Conservation (phyloP, 35 echinoderm and acorn worm species). For the Heliocidaris tuberculata region DNA sequence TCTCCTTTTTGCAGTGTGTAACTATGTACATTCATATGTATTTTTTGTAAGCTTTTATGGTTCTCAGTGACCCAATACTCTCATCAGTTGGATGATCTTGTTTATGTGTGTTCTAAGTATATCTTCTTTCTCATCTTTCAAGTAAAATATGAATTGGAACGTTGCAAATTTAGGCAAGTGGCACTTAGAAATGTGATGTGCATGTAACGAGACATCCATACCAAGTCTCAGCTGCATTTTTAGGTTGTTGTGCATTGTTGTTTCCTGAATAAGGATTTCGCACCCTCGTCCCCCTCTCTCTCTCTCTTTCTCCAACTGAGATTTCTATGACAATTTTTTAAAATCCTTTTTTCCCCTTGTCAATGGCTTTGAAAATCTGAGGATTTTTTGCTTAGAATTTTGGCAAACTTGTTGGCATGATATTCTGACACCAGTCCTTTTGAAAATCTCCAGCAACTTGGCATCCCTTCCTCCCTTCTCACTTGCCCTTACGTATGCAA, state of each 20-base stretch:
- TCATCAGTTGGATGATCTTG: background rate
- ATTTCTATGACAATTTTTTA: too few species aligned
- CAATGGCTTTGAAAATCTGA: too few species aligned
- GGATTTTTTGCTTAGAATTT: too few species aligned
- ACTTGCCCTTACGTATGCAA: too few species aligned
- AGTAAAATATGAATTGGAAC: background rate
- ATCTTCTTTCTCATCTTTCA: background rate
- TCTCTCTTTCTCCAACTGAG: too few species aligned
- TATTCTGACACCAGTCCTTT: too few species aligned
- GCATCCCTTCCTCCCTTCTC: too few species aligned
- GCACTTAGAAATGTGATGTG: background rate
- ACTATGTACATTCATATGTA: slow-evolving; percentile 19
- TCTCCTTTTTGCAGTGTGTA: background rate
- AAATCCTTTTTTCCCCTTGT: too few species aligned
- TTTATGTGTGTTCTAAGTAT: background rate
- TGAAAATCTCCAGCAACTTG: too few species aligned
- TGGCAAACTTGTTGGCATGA: too few species aligned
- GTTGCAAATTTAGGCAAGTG: background rate
- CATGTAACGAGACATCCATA: background rate
- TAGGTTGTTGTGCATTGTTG: background rate
- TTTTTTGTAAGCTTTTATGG: background rate
- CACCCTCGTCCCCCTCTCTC: too few species aligned
- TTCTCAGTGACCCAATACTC: background rate
- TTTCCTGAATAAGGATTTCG: too few species aligned
- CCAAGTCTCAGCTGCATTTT: background rate